These are phyloP conservation scores for Oryzias celebensis DNA, from an alignment of 2,113 vertebrate genomes.

Conservation along the genomic window DNA sequence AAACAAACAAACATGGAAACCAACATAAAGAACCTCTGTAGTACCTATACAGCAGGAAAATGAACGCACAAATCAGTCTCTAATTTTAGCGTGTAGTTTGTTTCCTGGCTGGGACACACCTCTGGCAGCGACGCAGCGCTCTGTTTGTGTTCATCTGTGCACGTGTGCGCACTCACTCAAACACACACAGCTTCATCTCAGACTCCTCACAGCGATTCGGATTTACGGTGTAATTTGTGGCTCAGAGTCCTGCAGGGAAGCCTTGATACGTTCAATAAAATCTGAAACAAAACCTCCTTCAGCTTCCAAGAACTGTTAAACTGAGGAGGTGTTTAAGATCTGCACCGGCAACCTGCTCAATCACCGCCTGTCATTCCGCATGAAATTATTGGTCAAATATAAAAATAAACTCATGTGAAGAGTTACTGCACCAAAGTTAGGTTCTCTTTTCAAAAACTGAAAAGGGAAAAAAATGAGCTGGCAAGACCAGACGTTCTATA, in stretches of 20 bases:
- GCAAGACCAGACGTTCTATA: no score
- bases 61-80: not conserved
- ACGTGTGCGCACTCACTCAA: not conserved
- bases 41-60: not conserved
- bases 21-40: not conserved
- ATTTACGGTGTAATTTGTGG: conserved; percentile 17
- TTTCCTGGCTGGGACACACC: conserved; percentile 35
- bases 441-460: no score
- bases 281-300: conserved; percentile 2
- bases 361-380: not conserved
- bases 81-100: conserved; percentile 50
- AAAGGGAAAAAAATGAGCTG: no score
- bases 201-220: conserved; percentile 5
- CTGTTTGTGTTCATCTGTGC: not conserved
- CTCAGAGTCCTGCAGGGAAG: conserved; percentile 13
- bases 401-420: no score
- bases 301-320: not conserved
- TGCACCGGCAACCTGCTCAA: not conserved
- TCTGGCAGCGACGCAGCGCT: conserved; percentile 5
- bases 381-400: not conserved
- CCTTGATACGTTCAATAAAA: conserved; percentile 5
- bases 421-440: no score
- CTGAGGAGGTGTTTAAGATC: conserved; percentile 7
- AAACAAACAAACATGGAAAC: not conserved
- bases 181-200: not conserved